Conservation (phyloP, 2,888 invertebrate genomes). For the Acholoe squamosa region DNA sequence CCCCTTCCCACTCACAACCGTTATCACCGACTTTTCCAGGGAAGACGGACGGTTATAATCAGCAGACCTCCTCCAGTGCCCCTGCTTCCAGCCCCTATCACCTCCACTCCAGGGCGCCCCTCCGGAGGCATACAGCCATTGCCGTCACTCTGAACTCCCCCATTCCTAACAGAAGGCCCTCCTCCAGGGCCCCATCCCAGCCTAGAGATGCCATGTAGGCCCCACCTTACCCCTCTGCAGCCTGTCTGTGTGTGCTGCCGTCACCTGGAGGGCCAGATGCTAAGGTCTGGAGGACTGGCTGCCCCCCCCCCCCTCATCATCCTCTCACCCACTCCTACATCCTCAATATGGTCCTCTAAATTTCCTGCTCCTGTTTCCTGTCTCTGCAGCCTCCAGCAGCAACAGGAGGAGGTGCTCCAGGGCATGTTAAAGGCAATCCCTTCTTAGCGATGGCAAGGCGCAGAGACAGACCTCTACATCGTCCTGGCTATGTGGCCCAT, state of each 20-base stretch:
- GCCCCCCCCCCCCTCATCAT: too few species aligned
- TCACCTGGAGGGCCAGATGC: background rate
- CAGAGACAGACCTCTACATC: too few species aligned
- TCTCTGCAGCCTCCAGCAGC: too few species aligned
- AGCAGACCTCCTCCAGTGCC: background rate
- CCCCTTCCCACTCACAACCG: too few species aligned
- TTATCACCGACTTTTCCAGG: background rate
- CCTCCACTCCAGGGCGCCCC: background rate
- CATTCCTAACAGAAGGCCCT: background rate
- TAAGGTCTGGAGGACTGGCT: too few species aligned
- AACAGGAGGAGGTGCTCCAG: too few species aligned
- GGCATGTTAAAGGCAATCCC: too few species aligned
- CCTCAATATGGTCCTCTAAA: too few species aligned
- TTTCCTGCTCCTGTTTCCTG: too few species aligned
- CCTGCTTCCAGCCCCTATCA: background rate
- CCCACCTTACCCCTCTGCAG: background rate
- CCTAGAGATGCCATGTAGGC: background rate
- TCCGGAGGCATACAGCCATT: background rate
- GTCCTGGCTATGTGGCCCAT: too few species aligned
- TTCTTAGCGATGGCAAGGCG: too few species aligned
- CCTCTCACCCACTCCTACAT: too few species aligned
- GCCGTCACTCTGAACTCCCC: background rate
- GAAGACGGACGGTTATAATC: background rate
- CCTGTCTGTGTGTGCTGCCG: slow-evolving; percentile 12
- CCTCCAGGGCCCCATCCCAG: background rate